A percentile compares a stretch with the other conserved stretches of the same genome.
phyloP scores from a whole-genome alignment of 2,113 vertebrate species.

The Narcine bancroftii region DNA sequence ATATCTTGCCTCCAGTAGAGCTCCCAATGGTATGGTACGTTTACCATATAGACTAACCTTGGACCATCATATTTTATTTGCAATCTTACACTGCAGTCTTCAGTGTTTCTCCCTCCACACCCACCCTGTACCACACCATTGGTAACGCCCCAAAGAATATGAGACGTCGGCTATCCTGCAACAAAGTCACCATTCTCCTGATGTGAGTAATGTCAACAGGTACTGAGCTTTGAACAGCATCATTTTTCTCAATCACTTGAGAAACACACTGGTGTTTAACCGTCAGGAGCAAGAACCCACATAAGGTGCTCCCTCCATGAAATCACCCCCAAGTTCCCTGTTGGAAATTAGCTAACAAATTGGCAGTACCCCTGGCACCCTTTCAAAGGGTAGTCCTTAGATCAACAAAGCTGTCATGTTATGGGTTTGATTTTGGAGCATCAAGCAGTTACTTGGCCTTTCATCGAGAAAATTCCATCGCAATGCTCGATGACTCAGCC shows the following conservation, averaged over 20 bases:
- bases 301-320: background rate
- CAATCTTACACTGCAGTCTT: background rate
- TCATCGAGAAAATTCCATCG: background rate
- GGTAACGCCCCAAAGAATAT: background rate
- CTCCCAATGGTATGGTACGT: background rate
- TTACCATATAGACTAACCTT: background rate
- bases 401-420: background rate
- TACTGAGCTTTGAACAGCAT: background rate
- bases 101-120: background rate
- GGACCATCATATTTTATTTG: background rate
- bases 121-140: no score
- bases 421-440: background rate
- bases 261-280: background rate
- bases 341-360: background rate
- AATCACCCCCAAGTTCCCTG: background rate
- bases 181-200: background rate
- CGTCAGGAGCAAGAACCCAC: background rate
- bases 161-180: background rate
- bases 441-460: background rate
- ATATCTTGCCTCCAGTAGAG: background rate
- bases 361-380: background rate
- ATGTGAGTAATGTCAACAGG: background rate
- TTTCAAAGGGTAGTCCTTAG: background rate
- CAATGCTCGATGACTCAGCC: background rate
- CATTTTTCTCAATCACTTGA: background rate